Evolutionary conservation across 2,888 invertebrate genomes (phyloP).

Genomic region (Mycalesis mineus): DNA sequence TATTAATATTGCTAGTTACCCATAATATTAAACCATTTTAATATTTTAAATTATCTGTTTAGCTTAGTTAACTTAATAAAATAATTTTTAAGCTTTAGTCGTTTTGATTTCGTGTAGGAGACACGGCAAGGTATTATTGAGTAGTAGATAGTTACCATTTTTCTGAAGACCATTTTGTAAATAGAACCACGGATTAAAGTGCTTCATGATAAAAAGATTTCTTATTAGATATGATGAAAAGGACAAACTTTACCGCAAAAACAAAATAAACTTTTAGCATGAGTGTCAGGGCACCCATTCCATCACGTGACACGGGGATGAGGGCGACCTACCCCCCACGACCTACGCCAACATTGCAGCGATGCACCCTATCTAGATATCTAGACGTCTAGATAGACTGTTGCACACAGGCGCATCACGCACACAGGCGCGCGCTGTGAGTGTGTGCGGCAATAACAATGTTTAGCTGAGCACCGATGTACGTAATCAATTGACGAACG

Average conservation of each 20-base stretch:
- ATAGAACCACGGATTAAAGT: too few species aligned
- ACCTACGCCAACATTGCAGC: constrained; percentile 71
- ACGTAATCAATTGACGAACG: constrained; percentile 23
- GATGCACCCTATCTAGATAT: constrained; percentile 55
- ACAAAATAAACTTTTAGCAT: constrained; percentile 24
- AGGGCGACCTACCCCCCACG: constrained; percentile 55
- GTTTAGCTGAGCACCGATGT: constrained; percentile 5
- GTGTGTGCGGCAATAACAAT: constrained; percentile 12
- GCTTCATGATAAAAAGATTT: background rate
- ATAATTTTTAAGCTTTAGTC: too few species aligned
- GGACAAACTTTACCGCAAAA: constrained; percentile 18
- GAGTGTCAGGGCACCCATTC: constrained; percentile 43
- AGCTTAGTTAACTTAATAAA: too few species aligned
- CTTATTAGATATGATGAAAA: constrained; percentile 4
- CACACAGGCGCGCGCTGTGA: constrained; percentile 18
- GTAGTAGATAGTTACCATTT: too few species aligned
- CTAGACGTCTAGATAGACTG: constrained; percentile 59
- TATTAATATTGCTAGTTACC: too few species aligned
- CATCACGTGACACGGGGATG: constrained; percentile 51
- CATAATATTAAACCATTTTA: too few species aligned
- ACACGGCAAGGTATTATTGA: too few species aligned
- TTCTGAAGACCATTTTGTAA: too few species aligned
- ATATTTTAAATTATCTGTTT: too few species aligned
- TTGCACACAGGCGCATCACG: constrained; percentile 29
- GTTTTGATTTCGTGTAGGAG: too few species aligned